Percentiles rank a stretch among this genome's conserved stretches.
Evolutionary conservation across 2,797 vertebrate genomes (phyloP).

Genomic region (Iguana delicatissima): DNA sequence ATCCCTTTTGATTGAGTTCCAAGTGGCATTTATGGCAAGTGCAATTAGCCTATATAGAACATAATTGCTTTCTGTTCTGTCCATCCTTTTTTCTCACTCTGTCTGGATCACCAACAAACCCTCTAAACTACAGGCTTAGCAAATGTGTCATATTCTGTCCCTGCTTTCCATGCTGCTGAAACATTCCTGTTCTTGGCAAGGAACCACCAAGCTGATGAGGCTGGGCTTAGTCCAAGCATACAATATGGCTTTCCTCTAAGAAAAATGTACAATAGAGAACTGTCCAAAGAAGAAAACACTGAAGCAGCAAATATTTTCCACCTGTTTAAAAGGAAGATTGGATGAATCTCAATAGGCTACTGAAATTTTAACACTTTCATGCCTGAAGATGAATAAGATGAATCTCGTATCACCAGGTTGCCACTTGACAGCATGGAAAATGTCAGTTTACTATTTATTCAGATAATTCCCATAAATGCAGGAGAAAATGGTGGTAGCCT

Average conservation of each 20-base stretch:
- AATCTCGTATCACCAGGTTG: background rate
- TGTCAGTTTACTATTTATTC: background rate
- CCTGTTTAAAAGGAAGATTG: background rate
- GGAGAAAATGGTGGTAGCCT: background rate
- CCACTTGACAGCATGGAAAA: background rate
- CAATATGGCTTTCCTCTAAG: background rate
- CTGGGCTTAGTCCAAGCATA: background rate
- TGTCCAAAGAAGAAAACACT: background rate
- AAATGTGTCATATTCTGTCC: background rate
- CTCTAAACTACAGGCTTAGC: background rate
- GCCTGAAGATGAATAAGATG: background rate
- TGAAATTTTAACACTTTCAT: background rate
- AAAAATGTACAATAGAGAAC: background rate
- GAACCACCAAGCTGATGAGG: conserved; percentile 16
- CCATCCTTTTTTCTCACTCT: background rate
- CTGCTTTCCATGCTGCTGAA: background rate
- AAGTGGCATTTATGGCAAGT: background rate
- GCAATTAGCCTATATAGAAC: background rate
- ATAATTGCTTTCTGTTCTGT: background rate
- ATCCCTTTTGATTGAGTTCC: background rate
- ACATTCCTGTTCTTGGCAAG: conserved; percentile 14
- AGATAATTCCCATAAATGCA: background rate
- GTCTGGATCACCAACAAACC: conserved; percentile 4
- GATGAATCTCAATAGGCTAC: background rate
- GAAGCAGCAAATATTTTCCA: background rate